Percentiles rank a stretch among this genome's conserved stretches.
These are phyloP conservation scores for Himantopus leucocephalus DNA, from an alignment of 2,113 vertebrate genomes.

Conservation along the genomic window DNA sequence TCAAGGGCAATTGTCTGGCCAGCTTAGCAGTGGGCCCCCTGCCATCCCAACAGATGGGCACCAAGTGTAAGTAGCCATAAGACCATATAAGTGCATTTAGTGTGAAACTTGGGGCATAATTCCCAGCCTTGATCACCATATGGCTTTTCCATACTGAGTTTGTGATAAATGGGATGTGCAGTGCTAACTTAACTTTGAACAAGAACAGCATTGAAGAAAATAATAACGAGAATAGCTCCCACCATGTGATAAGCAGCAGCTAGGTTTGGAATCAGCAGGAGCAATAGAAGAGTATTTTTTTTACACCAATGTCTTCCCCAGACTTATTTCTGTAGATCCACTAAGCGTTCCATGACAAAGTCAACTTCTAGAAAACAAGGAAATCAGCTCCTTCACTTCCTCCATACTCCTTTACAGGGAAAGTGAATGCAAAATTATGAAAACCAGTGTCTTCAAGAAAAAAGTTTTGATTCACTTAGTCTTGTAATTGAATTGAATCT, in stretches of 20 bases:
- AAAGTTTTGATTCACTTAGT: background rate
- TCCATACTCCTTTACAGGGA: background rate
- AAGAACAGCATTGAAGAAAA: background rate
- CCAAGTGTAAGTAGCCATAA: conserved; percentile 67
- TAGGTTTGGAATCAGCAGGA: background rate
- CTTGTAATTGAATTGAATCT: background rate
- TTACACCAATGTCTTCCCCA: background rate
- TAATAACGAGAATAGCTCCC: background rate
- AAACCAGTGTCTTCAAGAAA: background rate
- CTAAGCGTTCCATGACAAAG: background rate
- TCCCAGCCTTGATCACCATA: conserved; percentile 60
- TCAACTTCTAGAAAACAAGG: background rate
- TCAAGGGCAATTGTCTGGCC: conserved; percentile 41
- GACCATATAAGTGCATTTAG: conserved; percentile 65
- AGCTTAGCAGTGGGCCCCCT: conserved; percentile 49
- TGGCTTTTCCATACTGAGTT: conserved; percentile 48
- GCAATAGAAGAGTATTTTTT: background rate
- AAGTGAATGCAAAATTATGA: background rate
- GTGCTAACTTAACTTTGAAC: background rate
- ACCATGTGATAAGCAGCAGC: background rate
- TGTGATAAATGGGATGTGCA: background rate
- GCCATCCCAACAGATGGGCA: conserved; percentile 73
- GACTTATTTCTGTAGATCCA: background rate
- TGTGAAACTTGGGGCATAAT: conserved; percentile 65
- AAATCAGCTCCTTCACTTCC: background rate